Evolutionary conservation across 2,888 invertebrate genomes (phyloP).

Genomic region (Cheilosia grossa): DNA sequence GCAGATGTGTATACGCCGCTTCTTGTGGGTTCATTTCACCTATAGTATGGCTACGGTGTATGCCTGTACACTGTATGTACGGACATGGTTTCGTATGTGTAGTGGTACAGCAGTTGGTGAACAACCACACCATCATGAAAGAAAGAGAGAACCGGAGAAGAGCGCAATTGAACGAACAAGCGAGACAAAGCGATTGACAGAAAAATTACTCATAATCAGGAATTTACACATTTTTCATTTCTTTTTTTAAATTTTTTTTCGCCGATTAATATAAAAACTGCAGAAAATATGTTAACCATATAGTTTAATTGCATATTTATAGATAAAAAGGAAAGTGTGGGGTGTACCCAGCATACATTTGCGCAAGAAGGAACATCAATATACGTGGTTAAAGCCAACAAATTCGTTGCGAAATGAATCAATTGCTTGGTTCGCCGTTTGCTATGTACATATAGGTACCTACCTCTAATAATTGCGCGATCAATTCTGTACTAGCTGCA

Average conservation of each 20-base stretch:
- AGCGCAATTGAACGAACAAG: background rate
- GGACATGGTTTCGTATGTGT: background rate
- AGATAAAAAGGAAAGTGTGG: slow-evolving; percentile 1
- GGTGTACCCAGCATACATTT: background rate
- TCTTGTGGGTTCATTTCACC: slow-evolving; percentile 48
- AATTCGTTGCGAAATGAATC: slow-evolving; percentile 33
- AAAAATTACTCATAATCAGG: slow-evolving; percentile 71
- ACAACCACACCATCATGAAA: background rate
- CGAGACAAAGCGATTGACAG: slow-evolving; percentile 30
- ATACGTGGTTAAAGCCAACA: background rate
- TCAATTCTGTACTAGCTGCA: slow-evolving; percentile 33
- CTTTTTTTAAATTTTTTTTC: slow-evolving; percentile 13
- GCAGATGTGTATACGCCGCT: slow-evolving; percentile 35
- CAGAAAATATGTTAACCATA: slow-evolving; percentile 32
- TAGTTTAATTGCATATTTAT: slow-evolving; percentile 19
- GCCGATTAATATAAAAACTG: slow-evolving; percentile 34
- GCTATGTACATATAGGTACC: background rate
- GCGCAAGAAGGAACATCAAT: background rate
- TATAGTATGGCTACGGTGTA: background rate
- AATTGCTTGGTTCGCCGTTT: slow-evolving; percentile 9
- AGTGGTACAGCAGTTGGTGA: slow-evolving; percentile 55
- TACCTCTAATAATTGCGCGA: slow-evolving; percentile 49
- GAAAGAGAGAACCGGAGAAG: background rate
- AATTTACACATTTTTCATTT: slow-evolving; percentile 52
- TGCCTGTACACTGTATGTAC: background rate